These are phyloP conservation scores for Chymomyza procnemis DNA, from an alignment of 2,888 invertebrate genomes.

Conservation along the genomic window DNA sequence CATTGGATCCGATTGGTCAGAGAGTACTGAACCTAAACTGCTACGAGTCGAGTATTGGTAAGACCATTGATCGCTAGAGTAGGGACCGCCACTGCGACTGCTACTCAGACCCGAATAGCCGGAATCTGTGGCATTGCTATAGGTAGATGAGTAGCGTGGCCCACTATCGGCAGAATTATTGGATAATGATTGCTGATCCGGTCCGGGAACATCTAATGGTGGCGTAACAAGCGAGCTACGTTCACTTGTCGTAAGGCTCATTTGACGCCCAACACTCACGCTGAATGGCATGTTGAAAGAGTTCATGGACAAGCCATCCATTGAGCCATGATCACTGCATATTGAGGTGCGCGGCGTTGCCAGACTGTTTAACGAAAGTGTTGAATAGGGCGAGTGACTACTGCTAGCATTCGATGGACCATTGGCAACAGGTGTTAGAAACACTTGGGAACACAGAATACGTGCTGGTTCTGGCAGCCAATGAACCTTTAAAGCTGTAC, in stretches of 20 bases:
- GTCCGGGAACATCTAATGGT: conserved; percentile 75
- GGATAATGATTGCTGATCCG: conserved; percentile 63
- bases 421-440: conserved; percentile 79
- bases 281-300: conserved; percentile 76
- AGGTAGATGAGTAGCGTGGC: conserved; percentile 72
- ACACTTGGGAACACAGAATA: conserved; percentile 82
- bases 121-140: conserved; percentile 76
- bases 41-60: conserved; percentile 78
- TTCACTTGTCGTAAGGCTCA: conserved; percentile 62
- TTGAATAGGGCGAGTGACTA: conserved; percentile 70
- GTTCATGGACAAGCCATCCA: conserved; percentile 77
- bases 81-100: conserved; percentile 56
- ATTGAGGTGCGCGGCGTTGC: conserved; percentile 76
- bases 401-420: conserved; percentile 19
- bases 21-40: conserved; percentile 77
- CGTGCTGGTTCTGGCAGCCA: conserved; percentile 79
- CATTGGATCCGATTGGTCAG: conserved; percentile 73
- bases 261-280: conserved; percentile 67
- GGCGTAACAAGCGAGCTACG: conserved; percentile 56
- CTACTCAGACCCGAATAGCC: conserved; percentile 77
- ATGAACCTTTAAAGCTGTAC: conserved; percentile 89
- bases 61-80: conserved; percentile 76
- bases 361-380: conserved; percentile 65
- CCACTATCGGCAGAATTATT: conserved; percentile 56
- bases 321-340: conserved; percentile 75